Percentiles rank a stretch among this genome's conserved stretches.
These are phyloP conservation scores for Syncerus caffer DNA, from an alignment of 2,797 vertebrate species.

Conservation along the genomic window DNA sequence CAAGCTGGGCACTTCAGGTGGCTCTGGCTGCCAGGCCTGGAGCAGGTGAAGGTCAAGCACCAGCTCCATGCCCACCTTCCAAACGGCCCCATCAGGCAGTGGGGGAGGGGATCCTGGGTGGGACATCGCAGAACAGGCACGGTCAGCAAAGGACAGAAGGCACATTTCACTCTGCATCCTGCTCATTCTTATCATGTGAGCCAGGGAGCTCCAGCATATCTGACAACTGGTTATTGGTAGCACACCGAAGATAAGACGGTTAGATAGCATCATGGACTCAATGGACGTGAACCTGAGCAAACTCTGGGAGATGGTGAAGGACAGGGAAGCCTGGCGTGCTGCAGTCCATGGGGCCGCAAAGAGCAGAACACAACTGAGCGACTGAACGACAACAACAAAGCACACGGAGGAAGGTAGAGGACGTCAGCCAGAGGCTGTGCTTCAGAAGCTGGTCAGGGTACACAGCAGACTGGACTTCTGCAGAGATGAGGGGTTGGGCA, in stretches of 20 bases:
- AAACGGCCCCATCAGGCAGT: not conserved
- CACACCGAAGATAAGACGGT: not conserved
- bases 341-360: not conserved
- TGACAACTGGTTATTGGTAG: accelerated
- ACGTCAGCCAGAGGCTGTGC: not conserved
- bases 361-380: not conserved
- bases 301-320: not conserved
- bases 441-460: not conserved
- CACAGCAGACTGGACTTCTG: too few species aligned
- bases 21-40: not conserved
- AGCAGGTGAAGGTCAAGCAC: not conserved
- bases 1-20: not conserved
- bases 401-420: not conserved
- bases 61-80: not conserved
- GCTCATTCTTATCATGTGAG: too few species aligned
- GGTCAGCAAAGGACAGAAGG: not conserved
- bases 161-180: accelerated
- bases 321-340: not conserved
- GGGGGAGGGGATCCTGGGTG: not conserved
- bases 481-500: accelerated
- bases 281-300: not conserved
- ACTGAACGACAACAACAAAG: not conserved
- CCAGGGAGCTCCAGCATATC: not conserved
- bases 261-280: not conserved
- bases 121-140: accelerated